phyloP scores from a whole-genome alignment of 2,888 invertebrate genomes.

The Ptycholaimellus sp. region DNA sequence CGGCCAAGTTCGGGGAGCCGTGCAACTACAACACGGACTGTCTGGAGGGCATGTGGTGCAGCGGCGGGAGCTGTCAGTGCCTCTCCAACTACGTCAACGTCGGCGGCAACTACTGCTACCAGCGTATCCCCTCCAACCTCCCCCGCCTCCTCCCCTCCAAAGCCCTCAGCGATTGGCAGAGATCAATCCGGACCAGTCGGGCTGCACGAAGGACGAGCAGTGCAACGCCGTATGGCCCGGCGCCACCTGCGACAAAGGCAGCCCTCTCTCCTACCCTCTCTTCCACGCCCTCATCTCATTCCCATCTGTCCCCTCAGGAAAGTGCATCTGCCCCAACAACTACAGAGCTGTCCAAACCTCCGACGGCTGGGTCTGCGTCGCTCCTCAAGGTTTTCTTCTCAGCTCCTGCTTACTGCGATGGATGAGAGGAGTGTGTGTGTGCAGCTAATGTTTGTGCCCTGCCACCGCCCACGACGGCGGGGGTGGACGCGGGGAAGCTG shows the following conservation, averaged over 20 bases:
- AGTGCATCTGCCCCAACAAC: conserved; percentile 10
- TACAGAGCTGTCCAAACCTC: conserved; percentile 1
- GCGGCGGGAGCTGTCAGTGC: conserved; percentile 12
- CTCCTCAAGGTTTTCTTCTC: conserved; percentile 11
- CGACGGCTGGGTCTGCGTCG: conserved; percentile 16
- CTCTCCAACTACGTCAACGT: conserved; percentile 13
- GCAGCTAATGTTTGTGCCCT: conserved; percentile 15
- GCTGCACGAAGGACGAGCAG: conserved; percentile 14
- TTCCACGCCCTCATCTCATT: not conserved
- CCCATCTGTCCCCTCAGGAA: conserved; percentile 7
- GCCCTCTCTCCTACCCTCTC: conserved; percentile 9
- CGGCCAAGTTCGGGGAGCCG: conserved; percentile 13
- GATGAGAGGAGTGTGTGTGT: too few relatives aligned
- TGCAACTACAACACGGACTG: conserved; percentile 16
- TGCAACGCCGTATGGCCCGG: conserved; percentile 16
- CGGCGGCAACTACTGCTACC: conserved; percentile 15
- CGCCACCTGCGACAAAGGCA: conserved; percentile 12
- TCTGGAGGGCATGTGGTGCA: conserved; percentile 15
- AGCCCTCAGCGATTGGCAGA: too few relatives aligned
- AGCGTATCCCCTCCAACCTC: conserved; percentile 9
- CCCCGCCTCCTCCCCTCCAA: too few relatives aligned
- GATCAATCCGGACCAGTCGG: conserved; percentile 16
- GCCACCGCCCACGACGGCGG: conserved; percentile 4
- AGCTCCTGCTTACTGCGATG: not conserved
- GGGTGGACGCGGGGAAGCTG: too few relatives aligned